phyloP scores from a whole-genome alignment of 2,113 vertebrate genomes.

The Syngnathoides biaculeatus region DNA sequence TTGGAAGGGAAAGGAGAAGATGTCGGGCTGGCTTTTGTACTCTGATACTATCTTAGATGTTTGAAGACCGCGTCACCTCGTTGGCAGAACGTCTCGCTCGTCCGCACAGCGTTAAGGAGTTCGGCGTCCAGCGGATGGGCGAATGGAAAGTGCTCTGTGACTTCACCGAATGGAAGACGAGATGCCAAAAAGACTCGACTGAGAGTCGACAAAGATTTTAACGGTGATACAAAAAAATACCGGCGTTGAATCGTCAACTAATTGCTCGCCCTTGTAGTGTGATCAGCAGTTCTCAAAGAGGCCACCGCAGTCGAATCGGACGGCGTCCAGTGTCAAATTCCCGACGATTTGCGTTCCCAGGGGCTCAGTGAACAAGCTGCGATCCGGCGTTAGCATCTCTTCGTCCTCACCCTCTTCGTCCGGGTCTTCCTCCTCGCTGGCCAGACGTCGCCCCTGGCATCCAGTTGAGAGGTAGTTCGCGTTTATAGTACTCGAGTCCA shows the following conservation, averaged over 20 bases:
- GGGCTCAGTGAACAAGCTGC: conserved; percentile 37
- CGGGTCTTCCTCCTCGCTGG: conserved; percentile 12
- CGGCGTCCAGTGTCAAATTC: conserved; percentile 67
- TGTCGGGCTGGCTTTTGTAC: too few relatives aligned
- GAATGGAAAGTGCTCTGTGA: too few relatives aligned
- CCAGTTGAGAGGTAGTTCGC: conserved; percentile 66
- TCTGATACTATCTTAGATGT: too few relatives aligned
- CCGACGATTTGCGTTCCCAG: conserved; percentile 35
- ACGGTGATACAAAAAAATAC: neutral
- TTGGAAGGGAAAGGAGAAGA: too few relatives aligned
- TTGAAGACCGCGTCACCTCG: too few relatives aligned
- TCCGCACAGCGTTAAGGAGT: too few relatives aligned
- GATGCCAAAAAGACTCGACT: too few relatives aligned
- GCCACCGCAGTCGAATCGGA: conserved; percentile 70
- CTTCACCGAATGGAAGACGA: too few relatives aligned
- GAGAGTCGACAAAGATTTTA: too few relatives aligned
- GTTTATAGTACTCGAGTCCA: conserved; percentile 54
- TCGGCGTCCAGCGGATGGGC: too few relatives aligned
- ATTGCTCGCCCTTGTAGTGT: neutral
- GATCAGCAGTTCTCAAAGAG: conserved; percentile 42
- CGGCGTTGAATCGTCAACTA: neutral
- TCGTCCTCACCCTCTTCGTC: conserved; percentile 29
- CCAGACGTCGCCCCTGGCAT: conserved; percentile 7
- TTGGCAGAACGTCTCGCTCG: too few relatives aligned
- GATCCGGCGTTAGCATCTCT: conserved; percentile 53